Evolutionary conservation across 2,113 vertebrate genomes (phyloP).

Genomic region (Crotalus helleri): DNA sequence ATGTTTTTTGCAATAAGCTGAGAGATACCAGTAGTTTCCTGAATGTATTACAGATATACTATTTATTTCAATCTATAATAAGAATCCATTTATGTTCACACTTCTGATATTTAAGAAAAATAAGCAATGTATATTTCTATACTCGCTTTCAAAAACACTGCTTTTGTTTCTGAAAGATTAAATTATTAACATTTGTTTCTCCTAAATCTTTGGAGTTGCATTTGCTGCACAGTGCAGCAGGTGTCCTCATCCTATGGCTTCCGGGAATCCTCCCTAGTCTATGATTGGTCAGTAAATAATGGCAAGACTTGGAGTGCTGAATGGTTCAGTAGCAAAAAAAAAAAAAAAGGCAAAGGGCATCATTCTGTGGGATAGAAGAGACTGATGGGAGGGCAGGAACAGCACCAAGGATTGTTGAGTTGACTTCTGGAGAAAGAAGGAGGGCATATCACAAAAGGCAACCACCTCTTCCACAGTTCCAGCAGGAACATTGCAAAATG

Average conservation of each 20-base stretch:
- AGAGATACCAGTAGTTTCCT: constrained; percentile 20
- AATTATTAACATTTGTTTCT: not conserved
- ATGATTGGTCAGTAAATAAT: not conserved
- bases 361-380: not conserved
- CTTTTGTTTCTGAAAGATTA: not conserved
- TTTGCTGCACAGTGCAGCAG: not conserved
- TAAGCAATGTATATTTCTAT: not conserved
- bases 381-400: not conserved
- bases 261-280: not conserved
- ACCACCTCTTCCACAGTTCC: not conserved
- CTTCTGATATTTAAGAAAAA: not conserved
- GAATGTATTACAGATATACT: constrained; percentile 35
- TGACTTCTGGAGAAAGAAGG: not conserved
- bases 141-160: not conserved
- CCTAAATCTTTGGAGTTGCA: not conserved
- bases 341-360: not conserved
- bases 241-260: not conserved
- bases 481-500: not conserved
- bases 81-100: not conserved
- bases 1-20: constrained; percentile 16
- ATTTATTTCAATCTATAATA: constrained; percentile 38
- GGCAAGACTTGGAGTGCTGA: not conserved
- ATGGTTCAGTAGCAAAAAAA: not conserved
- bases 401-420: not conserved
- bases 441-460: not conserved